These are phyloP conservation scores for Tilapia sparmanii DNA, from an alignment of 2,113 vertebrate species.

Conservation along the genomic window DNA sequence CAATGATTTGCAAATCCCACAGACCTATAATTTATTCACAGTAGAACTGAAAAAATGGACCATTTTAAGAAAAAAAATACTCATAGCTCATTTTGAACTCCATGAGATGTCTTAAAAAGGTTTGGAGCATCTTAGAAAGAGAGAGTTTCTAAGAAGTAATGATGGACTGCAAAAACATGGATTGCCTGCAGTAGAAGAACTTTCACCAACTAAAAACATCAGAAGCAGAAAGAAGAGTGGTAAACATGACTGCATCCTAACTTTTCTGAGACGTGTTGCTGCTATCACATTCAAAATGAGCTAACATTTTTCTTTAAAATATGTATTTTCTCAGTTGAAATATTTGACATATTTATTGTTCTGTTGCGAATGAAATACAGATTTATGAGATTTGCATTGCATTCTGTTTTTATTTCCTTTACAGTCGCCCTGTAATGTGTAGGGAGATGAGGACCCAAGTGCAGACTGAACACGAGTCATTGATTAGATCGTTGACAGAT, in stretches of 20 bases:
- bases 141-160: not conserved
- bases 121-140: not conserved
- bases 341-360: rapidly evolving
- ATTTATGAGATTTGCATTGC: not conserved
- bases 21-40: not conserved
- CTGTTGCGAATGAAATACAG: not conserved
- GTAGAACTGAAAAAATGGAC: not conserved
- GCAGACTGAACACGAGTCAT: not conserved
- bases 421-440: not conserved
- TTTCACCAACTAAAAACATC: not conserved
- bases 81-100: not conserved
- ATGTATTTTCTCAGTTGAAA: rapidly evolving
- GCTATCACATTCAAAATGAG: not conserved
- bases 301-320: not conserved
- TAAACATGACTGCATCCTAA: not conserved
- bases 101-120: not conserved
- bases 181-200: not conserved
- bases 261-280: not conserved
- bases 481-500: not conserved
- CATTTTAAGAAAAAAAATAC: not conserved
- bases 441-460: not conserved
- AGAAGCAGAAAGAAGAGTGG: not conserved
- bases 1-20: not conserved
- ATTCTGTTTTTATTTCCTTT: not conserved
- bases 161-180: not conserved